Evolutionary conservation across 2,113 vertebrate species (phyloP), one percentile per base, ranked within the genome.

Genomic region (Conger conger): DNA sequence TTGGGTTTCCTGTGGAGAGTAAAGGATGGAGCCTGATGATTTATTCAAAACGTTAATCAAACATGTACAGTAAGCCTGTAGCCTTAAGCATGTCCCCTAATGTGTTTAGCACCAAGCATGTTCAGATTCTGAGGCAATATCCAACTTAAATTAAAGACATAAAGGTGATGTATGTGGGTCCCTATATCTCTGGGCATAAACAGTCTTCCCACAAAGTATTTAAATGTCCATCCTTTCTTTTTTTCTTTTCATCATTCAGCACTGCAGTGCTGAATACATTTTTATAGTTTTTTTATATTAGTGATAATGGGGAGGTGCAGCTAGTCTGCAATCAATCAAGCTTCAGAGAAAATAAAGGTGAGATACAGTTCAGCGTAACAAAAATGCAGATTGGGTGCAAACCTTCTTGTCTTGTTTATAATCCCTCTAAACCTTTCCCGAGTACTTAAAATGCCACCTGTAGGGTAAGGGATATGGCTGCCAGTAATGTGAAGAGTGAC

Each of bases 1-100:
- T 13, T 30, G 68, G n/a, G 68, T n/a, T 73, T 73, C 68, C 27
- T 73, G 68, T 73, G 68, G 68, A 73, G 68, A 73, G 68, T 73
- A 73, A 73, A 73, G 68, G 68, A 73, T 13, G 68, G 68, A 73
- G 30, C n/a, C 0, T 33, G 68, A 30, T 73, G 68, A 73, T 73
- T 73, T 73, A 73, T 73, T 73, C 68, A 73, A 33, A 73, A 73
- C 30, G 68, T 73, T 73, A 73, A 73, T 73, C 68, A 73, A 73
- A 73, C 68, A 73, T 73, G 68, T 73, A 73, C 68, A 73, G 68
- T 73, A 27, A 73, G 68, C 68, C 68, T 33, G 68, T 73, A 73
- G 68, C 68, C 68, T 33, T n/a, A 27, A 73, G 68, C 68, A 73
- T 73, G 27, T 73, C 68, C 33, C 68, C 68, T 73, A 73, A 73